Evolutionary conservation across 2,888 invertebrate species (phyloP), one percentile per base, ranked within the genome.

Genomic region (Blastobasis lacticolella): DNA sequence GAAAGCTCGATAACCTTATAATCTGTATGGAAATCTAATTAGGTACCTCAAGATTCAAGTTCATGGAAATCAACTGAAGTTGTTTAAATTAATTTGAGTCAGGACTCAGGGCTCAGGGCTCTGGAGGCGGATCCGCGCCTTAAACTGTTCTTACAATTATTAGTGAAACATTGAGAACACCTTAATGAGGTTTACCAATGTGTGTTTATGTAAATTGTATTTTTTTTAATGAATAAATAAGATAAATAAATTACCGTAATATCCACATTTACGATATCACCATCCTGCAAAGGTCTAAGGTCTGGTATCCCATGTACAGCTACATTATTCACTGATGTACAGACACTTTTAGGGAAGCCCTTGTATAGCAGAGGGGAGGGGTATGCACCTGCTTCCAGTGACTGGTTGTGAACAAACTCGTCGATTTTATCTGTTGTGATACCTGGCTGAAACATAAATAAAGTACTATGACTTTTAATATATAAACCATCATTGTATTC

Each of bases 221-320:
- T 8, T 40, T 8, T 1, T 42, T 5, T n/a, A n/a, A n/a, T n/a
- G n/a, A n/a, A n/a, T n/a, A 42, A 4, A 42, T 1, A 5, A n/a
- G 6, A 8, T 10, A 42, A 5, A 8, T 42, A 48, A 72, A 89
- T 88, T 82, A 97, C 97, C 10, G 97, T 96, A 44, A 98, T 90
- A 83, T 98, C 98, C 48, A 98, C 91, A 81, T 96, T 97, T 38
- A 98, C 88, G 54, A 97, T 95, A 75, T 98, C 98, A 4, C 97
- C 97, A 82, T 94, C 90, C 58, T 90, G 73, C 46, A 98, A 80
- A n/a, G 90, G 91, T 59, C 96, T 89, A 67, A 92, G 89, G 73
- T 97, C 97, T 1, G 98, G 98, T 66, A 98, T 97, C 3, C 97
- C 98, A 86, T 98, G 97, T 60, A 96, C 96, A 23, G 93, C 94